A percentile compares a stretch with the other conserved stretches of the same genome.
Conservation (phyloP, 2,797 vertebrate genomes). For the Parauchenoglanis ngamensis region DNA sequence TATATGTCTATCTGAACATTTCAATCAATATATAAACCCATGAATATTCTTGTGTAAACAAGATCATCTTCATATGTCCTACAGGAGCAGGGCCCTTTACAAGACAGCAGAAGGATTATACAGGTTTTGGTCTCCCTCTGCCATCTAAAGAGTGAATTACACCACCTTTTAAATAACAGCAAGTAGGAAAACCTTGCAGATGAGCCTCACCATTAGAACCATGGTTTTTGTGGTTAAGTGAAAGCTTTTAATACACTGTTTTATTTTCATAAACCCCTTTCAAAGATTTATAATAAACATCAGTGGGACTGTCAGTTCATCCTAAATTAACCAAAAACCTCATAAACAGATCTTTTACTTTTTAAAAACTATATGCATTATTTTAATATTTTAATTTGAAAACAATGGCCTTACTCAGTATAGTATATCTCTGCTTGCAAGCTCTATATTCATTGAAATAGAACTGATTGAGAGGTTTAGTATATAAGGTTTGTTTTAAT, state of each 20-base stretch:
- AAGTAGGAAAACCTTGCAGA: background rate
- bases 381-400: background rate
- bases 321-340: background rate
- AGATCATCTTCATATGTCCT: background rate
- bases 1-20: background rate
- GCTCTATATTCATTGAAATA: background rate
- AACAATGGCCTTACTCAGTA: background rate
- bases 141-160: conserved; percentile 3
- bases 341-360: background rate
- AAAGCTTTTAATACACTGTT: background rate
- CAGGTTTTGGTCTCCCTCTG: conserved; percentile 43
- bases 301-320: background rate
- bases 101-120: background rate
- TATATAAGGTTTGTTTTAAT: conserved; percentile 6
- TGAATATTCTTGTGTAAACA: background rate
- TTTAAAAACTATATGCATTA: background rate
- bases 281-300: background rate
- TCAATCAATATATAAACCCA: background rate
- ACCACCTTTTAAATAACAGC: background rate
- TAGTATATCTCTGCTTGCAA: background rate
- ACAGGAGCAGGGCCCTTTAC: background rate
- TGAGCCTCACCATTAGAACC: background rate
- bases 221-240: too few relatives aligned
- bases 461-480: background rate
- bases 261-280: background rate